Percentiles rank a stretch among this genome's conserved stretches.
These are phyloP conservation scores for Smutsia gigantea DNA, from an alignment of 2,797 vertebrate species.

Conservation along the genomic window DNA sequence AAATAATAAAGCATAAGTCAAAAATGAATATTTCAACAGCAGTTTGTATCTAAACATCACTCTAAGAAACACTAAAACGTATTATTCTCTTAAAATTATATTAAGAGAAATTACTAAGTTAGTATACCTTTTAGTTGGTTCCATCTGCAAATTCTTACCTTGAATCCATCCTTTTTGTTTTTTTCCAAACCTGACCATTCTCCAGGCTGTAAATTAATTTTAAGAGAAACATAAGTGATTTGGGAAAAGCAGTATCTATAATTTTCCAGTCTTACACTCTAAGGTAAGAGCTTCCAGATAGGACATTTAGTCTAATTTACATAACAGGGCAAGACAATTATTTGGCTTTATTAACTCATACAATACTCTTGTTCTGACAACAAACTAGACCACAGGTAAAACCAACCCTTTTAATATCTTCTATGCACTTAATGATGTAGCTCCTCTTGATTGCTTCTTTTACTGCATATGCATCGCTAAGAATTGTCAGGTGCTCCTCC, in stretches of 20 bases:
- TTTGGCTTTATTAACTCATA: neutral
- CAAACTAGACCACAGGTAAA: slow-evolving; percentile 5
- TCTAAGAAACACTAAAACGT: slow-evolving; percentile 20
- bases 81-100: slow-evolving; percentile 32
- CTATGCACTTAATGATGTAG: slow-evolving; percentile 99
- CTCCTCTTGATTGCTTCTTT: slow-evolving; percentile 96
- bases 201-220: slow-evolving; percentile 87
- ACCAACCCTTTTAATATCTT: slow-evolving; percentile 98
- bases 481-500: slow-evolving; percentile 97
- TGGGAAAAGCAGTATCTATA: slow-evolving; percentile 77
- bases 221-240: slow-evolving; percentile 84
- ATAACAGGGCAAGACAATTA: neutral
- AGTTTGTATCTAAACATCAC: neutral
- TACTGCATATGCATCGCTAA: slow-evolving; percentile 98
- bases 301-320: slow-evolving; percentile 55
- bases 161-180: slow-evolving; percentile 87
- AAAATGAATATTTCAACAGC: neutral
- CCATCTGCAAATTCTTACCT: slow-evolving; percentile 87
- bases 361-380: slow-evolving; percentile 17
- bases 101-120: slow-evolving; percentile 78
- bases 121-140: slow-evolving; percentile 81
- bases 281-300: slow-evolving; percentile 80
- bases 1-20: slow-evolving; percentile 15
- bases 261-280: slow-evolving; percentile 73
- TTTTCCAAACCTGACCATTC: slow-evolving; percentile 86